Base-by-base conservation (phyloP, 2,888 invertebrate species). In the Glaucopsyche alexis region DNA sequence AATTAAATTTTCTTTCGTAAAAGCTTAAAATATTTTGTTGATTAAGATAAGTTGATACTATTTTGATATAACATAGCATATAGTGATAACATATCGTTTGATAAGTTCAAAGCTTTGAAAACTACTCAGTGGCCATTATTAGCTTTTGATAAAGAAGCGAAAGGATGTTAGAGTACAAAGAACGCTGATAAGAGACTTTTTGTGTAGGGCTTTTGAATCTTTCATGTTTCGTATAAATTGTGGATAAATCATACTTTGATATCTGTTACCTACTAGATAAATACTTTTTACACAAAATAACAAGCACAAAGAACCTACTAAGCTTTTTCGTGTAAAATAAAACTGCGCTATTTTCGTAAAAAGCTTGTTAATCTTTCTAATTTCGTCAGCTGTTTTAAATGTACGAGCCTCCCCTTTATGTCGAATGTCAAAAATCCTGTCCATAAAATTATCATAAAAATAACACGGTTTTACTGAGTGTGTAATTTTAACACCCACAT, bases 391-490 rank as follows among this genome's bases (percentile, higher is more conserved):
- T 38, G 60, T 60, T 60, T 60, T 60, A 60, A 13, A 42, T 42
- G 8, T 42, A 38, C 29, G 29, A 60, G 60, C 60, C 14, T 29
- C 60, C 60, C 29, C 60, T 66, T 66, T 66, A 66, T 66, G 66
- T 65, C n/a, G 13, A 65, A 65, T 65, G 40, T 66, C 42, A 16
- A 66, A 66, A 66, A 66, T 40, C 66, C 66, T 66, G 66, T 9
- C 16, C 40, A 66, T 66, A 66, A 66, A 66, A 66, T 38, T 66
- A 42, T 40, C 65, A 19, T 42, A 66, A 66, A 42, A 66, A 66
- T 66, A 42, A 66, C 66, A 66, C 40, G 14, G n/a, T 66, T 42
- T 19, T 40, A 42, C 42, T 42, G 42, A 66, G 42, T 16, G 66
- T 66, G 66, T 66, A 66, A 66, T 66, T 66, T 66, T 66, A 5